Conservation (phyloP, 2,113 vertebrate genomes). For the Podarcis cretensis region DNA sequence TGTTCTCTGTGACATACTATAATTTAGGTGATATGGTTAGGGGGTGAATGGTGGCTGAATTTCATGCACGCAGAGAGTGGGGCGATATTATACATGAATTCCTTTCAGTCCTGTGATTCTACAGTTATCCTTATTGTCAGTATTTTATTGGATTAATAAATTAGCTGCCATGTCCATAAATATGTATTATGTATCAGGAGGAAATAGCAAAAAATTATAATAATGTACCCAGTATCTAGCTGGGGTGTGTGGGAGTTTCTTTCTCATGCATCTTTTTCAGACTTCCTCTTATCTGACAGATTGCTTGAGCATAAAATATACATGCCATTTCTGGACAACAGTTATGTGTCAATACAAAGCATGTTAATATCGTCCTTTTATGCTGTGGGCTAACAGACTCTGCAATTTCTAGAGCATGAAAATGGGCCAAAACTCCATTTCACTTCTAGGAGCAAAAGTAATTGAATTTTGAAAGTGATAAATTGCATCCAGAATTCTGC, state of each 20-base stretch:
- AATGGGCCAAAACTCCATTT: not conserved
- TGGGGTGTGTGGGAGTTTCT: not conserved
- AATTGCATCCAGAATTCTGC: too few relatives aligned
- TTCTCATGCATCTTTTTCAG: not conserved
- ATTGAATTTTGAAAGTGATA: not conserved
- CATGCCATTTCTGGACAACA: not conserved
- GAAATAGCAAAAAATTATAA: not conserved
- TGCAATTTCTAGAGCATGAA: too few relatives aligned
- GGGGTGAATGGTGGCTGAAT: not conserved
- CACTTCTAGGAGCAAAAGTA: not conserved
- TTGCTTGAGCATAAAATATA: not conserved
- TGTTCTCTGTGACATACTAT: not conserved
- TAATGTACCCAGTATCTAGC: not conserved
- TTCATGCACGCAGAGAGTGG: not conserved
- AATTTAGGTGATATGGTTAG: not conserved
- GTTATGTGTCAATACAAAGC: not conserved
- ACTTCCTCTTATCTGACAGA: not conserved
- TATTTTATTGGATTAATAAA: not conserved
- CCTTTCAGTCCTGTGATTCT: not conserved
- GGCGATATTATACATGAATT: not conserved
- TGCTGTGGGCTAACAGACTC: not conserved
- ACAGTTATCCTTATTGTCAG: not conserved
- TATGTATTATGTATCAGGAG: not conserved
- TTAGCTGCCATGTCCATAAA: not conserved
- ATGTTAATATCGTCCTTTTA: not conserved